Percentiles rank a stretch among this genome's conserved stretches.
Conservation (phyloP, 2,797 vertebrate species). For the Hyperoplus immaculatus region DNA sequence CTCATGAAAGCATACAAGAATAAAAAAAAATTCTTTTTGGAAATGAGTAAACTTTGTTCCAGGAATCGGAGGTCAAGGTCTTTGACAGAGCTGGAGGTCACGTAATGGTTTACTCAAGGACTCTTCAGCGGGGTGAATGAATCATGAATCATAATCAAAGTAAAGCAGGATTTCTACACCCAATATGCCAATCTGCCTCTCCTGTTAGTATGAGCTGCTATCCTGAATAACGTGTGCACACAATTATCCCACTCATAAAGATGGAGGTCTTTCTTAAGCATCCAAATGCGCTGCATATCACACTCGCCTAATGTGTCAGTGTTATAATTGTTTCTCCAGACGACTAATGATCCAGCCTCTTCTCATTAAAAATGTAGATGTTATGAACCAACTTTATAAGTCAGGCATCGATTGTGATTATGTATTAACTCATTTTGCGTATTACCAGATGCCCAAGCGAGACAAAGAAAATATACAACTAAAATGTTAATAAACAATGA, state of each 20-base stretch:
- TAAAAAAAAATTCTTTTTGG: too few relatives aligned
- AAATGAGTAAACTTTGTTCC: not conserved
- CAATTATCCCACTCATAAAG: constrained; percentile 1
- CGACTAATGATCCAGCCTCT: constrained; percentile 48
- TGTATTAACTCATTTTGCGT: constrained; percentile 18
- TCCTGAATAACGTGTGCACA: constrained; percentile 23
- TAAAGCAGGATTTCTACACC: constrained; percentile 18
- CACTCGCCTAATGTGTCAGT: not conserved
- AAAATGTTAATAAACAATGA: constrained; percentile 31
- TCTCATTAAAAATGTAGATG: constrained; percentile 69
- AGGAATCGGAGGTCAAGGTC: constrained; percentile 13
- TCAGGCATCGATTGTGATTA: constrained; percentile 49
- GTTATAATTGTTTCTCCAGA: constrained; percentile 34
- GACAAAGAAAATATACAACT: constrained; percentile 18
- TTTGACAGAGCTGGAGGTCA: not conserved
- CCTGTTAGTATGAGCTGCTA: constrained; percentile 19
- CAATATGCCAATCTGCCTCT: constrained; percentile 4
- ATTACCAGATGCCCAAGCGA: constrained; percentile 12
- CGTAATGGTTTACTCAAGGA: constrained; percentile 52
- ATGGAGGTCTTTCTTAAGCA: constrained; percentile 14
- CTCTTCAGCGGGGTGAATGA: constrained; percentile 31
- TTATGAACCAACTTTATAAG: constrained; percentile 61
- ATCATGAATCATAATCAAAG: constrained; percentile 42
- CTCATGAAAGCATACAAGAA: not conserved
- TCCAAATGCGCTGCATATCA: constrained; percentile 26